Evolutionary conservation across 2,888 invertebrate species (phyloP).

Genomic region (Thalpophila matura): DNA sequence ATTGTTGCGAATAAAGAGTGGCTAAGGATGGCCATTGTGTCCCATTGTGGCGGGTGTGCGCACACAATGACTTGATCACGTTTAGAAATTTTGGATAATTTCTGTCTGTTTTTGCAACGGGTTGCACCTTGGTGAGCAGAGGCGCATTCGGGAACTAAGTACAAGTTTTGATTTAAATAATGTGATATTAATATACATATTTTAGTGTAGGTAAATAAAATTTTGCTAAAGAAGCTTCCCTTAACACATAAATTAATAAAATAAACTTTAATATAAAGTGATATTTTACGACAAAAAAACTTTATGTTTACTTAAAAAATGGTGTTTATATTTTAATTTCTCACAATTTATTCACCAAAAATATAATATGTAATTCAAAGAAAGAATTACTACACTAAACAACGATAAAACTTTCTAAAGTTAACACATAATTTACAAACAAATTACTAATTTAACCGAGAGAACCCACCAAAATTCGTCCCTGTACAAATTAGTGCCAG

Average conservation of each 20-base stretch:
- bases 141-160: slow-evolving; percentile 63
- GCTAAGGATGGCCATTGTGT: slow-evolving; percentile 89
- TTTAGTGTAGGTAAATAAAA: neutral
- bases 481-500: slow-evolving; percentile 85
- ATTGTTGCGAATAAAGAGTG: slow-evolving; percentile 87
- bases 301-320: neutral
- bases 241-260: neutral
- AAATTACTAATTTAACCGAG: slow-evolving; percentile 10
- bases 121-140: slow-evolving; percentile 87
- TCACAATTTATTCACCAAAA: neutral
- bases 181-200: neutral
- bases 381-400: neutral
- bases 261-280: neutral
- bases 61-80: slow-evolving; percentile 86
- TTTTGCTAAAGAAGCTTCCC: too few species aligned
- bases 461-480: slow-evolving; percentile 65
- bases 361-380: slow-evolving; percentile 16
- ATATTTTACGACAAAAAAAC: neutral
- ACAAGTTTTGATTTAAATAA: neutral
- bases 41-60: slow-evolving; percentile 89
- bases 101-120: slow-evolving; percentile 88
- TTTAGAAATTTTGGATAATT: slow-evolving; percentile 90
- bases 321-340: slow-evolving; percentile 3
- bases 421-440: slow-evolving; percentile 16
- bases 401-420: slow-evolving; percentile 24